Base-by-base conservation (phyloP, 2,888 invertebrate genomes). In the Allygus modestus region DNA sequence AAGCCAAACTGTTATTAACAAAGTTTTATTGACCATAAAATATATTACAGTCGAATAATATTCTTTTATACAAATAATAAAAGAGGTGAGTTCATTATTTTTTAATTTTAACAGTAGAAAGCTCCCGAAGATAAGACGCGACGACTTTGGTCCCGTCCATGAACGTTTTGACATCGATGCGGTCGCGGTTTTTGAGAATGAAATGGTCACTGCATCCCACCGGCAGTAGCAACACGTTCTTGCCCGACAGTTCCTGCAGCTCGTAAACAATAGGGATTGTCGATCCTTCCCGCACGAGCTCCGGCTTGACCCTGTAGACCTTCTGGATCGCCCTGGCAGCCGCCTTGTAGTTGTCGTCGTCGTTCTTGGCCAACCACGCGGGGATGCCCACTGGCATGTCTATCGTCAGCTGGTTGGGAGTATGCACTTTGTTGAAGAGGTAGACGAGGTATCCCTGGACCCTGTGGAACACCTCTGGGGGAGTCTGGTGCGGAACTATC, bases 61-160 rank as follows among this genome's bases (percentile, higher is more conserved):
- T 9, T 37, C 37, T 7, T 37, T 37, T 37, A 37, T 37, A 9
- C 9, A 37, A 37, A 9, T 37, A 37, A n/a, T n/a, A n/a, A n/a
- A 37, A 37, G 37, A 4, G 37, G 37, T 9, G 37, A 37, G 37
- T 37, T 9, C 37, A 37, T 37, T 9, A 37, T 9, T 37, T 37
- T 37, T 37, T 37, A 37, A 9, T 37, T 37, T 37, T 37, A 37
- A 37, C 37, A 37, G 37, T 82, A 7, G 82, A 69, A n/a, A 82
- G 73, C 31, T 82, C 82, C 1, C 73, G 26, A 20, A 82, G 26
- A 71, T 71, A 82, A 2, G 82, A 26, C 15, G 28, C 82, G 7
- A 82, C 73, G 11, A 82, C 73, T 73, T 82, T 82, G 20, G 73
- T 51, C 9, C 82, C 82, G 20, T 82, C 82, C 82, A 82, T 82